phyloP scores from a whole-genome alignment of 2,888 invertebrate species.

The Ceramica pisi region DNA sequence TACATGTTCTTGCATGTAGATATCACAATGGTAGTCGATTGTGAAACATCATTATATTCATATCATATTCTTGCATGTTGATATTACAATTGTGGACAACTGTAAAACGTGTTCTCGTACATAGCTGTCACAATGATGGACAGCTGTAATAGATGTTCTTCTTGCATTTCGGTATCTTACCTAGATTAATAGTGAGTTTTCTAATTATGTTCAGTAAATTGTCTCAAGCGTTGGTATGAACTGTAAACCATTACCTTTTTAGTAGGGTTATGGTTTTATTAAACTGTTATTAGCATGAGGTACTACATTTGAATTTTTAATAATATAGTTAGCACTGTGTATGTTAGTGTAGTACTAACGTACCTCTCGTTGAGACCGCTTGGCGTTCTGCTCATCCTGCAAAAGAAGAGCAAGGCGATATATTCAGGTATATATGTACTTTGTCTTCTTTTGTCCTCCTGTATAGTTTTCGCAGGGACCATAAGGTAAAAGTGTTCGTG shows the following conservation, averaged over 20 bases:
- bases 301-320: slow-evolving; percentile 36
- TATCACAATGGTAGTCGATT: not conserved
- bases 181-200: slow-evolving; percentile 31
- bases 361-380: slow-evolving; percentile 66
- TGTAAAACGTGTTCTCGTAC: not conserved
- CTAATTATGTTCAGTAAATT: slow-evolving; percentile 22
- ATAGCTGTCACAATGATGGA: not conserved
- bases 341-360: slow-evolving; percentile 62
- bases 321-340: slow-evolving; percentile 52
- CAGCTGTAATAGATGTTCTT: not conserved
- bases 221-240: slow-evolving; percentile 35
- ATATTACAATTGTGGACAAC: not conserved
- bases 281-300: slow-evolving; percentile 57
- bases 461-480: not conserved
- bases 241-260: not conserved
- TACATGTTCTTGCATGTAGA: not conserved
- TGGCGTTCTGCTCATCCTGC: slow-evolving; percentile 64
- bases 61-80: not conserved
- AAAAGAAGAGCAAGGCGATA: slow-evolving; percentile 63
- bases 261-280: slow-evolving; percentile 15
- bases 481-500: not conserved
- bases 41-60: too few relatives aligned
- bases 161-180: not conserved
- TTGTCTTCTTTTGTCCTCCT: slow-evolving; percentile 15
- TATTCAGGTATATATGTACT: slow-evolving; percentile 29